Evolutionary conservation across 2,888 invertebrate species (phyloP), one percentile per base, ranked within the genome.

Genomic region (Cyaniris semiargus): DNA sequence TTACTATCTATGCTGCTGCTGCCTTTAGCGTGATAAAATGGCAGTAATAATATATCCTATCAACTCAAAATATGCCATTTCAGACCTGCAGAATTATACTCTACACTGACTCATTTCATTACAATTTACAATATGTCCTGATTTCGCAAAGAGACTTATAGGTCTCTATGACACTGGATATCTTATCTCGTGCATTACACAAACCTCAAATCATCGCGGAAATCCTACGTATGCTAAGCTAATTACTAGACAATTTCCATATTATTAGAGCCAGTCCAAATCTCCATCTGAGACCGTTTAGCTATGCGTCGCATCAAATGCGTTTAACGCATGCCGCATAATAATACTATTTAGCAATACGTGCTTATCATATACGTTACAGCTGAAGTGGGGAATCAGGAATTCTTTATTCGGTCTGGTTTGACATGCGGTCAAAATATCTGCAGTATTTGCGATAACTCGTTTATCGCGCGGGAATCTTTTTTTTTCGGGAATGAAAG

Each of bases 321-420:
- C 56, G 72, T 56, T 71, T 77, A 77, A 77, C 76, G 76, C 72
- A 72, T 58, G 72, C 58, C 27, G 76, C 76, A 77, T 77, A 72
- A 72, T 58, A 77, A 77, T 71, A 77, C 23, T 77, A 60, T 48
- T 53, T 44, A 74, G 58, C 21, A 34, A 72, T 76, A 71, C 71
- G 56, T 76, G 70, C 71, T 72, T 58, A 71, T 71, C 27, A 58
- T 58, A 72, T 44, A 15, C 66, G 76, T 58, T 56, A 27, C 58
- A 1, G 74, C 1, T 44, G 2, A 23, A 38, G 23, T 21, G 72
- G 8, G 21, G 34, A 76, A 53, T 58, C 58, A 23, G 38, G 27
- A 27, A 72, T 44, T 21, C 15, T 76, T 34, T 7, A 15, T 53
- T 3, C 5, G 56, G 53, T 18, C 31, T 56, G n/a, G n/a, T 75